Conservation (phyloP, 2,888 invertebrate species). For the Dryomyza anilis region DNA sequence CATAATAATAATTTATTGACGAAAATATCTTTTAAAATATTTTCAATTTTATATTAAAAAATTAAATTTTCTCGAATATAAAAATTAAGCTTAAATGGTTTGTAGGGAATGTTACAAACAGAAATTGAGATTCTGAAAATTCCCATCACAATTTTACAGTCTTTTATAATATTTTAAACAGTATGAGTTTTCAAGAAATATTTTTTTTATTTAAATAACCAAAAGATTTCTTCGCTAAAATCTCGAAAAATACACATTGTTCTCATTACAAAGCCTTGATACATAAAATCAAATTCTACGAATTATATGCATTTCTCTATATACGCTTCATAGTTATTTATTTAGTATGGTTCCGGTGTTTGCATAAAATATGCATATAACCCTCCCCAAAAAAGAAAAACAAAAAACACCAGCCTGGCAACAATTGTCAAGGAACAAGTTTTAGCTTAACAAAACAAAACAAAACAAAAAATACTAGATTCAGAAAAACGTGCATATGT, state of each 20-base stretch:
- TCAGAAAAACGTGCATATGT: constrained; percentile 33
- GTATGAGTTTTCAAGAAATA: background rate
- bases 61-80: background rate
- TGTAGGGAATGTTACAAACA: background rate
- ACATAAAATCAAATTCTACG: background rate
- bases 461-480: too few species aligned
- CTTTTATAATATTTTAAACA: background rate
- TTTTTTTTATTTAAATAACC: background rate
- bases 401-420: too few species aligned
- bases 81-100: background rate
- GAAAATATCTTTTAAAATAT: background rate
- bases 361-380: background rate
- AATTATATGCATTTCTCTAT: background rate
- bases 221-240: background rate
- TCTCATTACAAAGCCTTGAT: background rate
- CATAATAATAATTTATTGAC: background rate
- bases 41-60: background rate
- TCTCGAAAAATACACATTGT: background rate
- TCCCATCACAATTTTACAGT: background rate
- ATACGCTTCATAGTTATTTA: background rate
- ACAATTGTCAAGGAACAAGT: background rate
- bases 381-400: background rate
- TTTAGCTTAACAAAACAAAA: too few species aligned
- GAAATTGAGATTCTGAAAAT: background rate
- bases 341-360: background rate